These are phyloP conservation scores for Bugula neritina DNA, from an alignment of 2,888 invertebrate genomes.

Conservation along the genomic window DNA sequence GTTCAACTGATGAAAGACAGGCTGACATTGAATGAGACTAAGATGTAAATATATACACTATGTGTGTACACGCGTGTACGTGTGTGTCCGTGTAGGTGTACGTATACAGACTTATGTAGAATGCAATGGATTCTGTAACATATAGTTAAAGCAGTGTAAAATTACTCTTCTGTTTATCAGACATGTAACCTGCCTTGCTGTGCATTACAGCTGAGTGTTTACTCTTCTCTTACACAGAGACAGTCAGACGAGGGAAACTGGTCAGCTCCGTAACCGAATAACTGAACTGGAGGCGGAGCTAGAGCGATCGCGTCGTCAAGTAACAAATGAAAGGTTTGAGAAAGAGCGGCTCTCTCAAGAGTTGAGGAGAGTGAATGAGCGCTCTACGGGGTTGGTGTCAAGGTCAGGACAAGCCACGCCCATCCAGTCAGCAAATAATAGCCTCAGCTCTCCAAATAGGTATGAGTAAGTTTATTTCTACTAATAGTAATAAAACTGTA, in stretches of 20 bases:
- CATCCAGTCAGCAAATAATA: neutral
- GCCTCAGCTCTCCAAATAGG: neutral
- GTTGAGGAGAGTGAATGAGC: conserved; percentile 34
- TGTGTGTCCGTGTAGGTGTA: neutral
- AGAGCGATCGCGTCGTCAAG: conserved; percentile 47
- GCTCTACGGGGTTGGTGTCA: neutral
- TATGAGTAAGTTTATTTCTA: no score
- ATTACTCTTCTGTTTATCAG: no score
- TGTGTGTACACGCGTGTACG: neutral
- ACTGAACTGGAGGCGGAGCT: conserved; percentile 52
- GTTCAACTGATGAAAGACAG: conserved; percentile 51
- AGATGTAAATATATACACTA: conserved; percentile 42
- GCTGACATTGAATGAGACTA: conserved; percentile 50
- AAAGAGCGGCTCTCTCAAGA: conserved; percentile 52
- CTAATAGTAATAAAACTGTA: neutral
- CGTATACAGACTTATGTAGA: neutral
- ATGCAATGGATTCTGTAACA: neutral
- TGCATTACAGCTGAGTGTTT: no score
- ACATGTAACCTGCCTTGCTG: no score
- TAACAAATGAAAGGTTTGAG: conserved; percentile 54
- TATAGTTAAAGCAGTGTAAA: no score
- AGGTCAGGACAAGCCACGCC: conserved; percentile 17
- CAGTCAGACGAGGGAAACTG: conserved; percentile 50
- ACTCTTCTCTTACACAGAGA: conserved; percentile 38
- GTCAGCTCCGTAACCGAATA: conserved; percentile 44